phyloP scores from a whole-genome alignment of 2,113 vertebrate species.

The Bettongia penicillata region DNA sequence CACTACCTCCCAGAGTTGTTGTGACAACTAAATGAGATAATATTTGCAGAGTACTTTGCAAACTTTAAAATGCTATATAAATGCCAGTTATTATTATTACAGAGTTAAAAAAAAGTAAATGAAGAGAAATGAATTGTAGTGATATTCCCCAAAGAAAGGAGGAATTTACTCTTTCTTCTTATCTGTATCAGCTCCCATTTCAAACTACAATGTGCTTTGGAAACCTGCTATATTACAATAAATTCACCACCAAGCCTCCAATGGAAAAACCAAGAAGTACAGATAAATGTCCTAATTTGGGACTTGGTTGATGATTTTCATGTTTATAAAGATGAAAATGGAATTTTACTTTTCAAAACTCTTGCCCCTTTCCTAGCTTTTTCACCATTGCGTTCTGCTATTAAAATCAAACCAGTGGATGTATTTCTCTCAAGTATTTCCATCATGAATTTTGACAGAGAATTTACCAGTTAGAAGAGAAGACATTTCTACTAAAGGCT shows the following conservation, averaged over 20 bases:
- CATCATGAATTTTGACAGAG: background rate
- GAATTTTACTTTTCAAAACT: too few relatives aligned
- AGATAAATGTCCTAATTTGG: too few relatives aligned
- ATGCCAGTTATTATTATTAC: background rate
- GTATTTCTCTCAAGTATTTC: background rate
- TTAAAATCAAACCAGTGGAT: background rate
- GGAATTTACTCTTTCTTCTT: background rate
- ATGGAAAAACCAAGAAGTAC: background rate
- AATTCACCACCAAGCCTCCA: background rate
- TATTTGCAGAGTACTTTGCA: background rate
- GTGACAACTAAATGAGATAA: background rate
- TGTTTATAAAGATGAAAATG: background rate
- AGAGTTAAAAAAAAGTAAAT: background rate
- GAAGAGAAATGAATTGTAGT: background rate
- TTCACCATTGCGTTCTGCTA: background rate
- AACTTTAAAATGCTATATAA: background rate
- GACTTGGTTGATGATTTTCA: fast-evolving
- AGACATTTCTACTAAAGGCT: background rate
- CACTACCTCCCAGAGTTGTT: background rate
- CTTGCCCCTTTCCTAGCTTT: background rate
- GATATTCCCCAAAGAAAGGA: background rate
- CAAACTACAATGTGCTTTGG: background rate
- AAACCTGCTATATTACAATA: background rate
- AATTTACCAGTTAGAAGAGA: background rate
- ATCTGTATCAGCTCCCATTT: background rate